Conservation (phyloP, 2,797 vertebrate genomes). For the Rousettus madagascariensis region DNA sequence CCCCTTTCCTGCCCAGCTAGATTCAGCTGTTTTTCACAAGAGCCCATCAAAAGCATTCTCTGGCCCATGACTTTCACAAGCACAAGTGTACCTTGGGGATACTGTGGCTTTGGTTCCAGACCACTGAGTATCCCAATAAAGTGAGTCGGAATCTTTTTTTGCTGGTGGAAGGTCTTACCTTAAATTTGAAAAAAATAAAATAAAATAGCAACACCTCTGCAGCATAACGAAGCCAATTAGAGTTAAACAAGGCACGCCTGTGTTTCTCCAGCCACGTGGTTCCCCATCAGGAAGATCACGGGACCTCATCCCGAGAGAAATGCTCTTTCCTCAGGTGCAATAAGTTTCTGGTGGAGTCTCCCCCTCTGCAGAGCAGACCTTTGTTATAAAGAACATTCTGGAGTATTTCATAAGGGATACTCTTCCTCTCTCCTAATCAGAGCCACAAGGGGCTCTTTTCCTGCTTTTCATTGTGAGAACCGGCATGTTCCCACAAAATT, state of each 20-base stretch:
- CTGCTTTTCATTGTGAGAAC: neutral
- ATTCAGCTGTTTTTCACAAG: neutral
- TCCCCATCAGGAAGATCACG: neutral
- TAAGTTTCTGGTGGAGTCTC: neutral
- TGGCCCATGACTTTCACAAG: neutral
- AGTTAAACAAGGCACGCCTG: too few species aligned
- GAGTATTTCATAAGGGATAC: neutral
- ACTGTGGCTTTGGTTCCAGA: too few species aligned
- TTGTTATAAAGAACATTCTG: neutral
- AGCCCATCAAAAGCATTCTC: neutral
- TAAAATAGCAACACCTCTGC: too few species aligned
- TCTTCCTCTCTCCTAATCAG: neutral
- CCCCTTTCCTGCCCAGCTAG: neutral
- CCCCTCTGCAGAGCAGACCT: neutral
- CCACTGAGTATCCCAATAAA: too few species aligned
- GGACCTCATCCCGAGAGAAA: neutral
- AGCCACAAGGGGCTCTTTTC: neutral
- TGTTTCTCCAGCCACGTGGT: neutral
- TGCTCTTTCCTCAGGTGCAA: neutral
- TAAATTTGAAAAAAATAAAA: too few species aligned
- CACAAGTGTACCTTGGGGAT: too few species aligned
- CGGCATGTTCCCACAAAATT: rapidly evolving
- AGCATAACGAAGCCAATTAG: too few species aligned
- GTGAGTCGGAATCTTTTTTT: too few species aligned
- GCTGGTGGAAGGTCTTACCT: too few species aligned